phyloP scores from a whole-genome alignment of 2,888 invertebrate species.

The Ischnus inquisitorius region DNA sequence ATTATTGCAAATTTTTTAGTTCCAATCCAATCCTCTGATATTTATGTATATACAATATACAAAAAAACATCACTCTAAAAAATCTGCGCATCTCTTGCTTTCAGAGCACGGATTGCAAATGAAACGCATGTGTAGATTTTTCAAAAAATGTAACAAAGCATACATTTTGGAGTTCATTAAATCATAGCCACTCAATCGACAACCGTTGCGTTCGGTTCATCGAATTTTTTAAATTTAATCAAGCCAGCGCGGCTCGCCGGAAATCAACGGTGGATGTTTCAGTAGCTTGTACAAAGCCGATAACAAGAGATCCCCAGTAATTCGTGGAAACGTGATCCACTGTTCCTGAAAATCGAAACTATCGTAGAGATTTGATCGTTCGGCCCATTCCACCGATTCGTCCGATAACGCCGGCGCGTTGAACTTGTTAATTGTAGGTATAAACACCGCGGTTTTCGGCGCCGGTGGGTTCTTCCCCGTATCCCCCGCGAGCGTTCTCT shows the following conservation, averaged over 20 bases:
- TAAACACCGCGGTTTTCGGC: slow-evolving; percentile 79
- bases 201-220: not conserved
- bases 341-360: slow-evolving; percentile 56
- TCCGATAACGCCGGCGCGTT: slow-evolving; percentile 56
- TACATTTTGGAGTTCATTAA: too few relatives aligned
- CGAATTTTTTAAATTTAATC: slow-evolving; percentile 23
- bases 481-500: slow-evolving; percentile 34
- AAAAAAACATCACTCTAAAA: too few relatives aligned
- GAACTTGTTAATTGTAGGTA: slow-evolving; percentile 81
- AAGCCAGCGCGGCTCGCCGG: slow-evolving; percentile 2
- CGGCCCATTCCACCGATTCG: slow-evolving; percentile 37
- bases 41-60: too few relatives aligned
- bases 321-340: slow-evolving; percentile 49
- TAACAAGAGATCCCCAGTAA: not conserved
- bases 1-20: too few relatives aligned
- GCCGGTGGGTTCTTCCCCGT: slow-evolving; percentile 68
- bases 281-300: slow-evolving; percentile 21
- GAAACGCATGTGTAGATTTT: too few relatives aligned
- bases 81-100: too few relatives aligned
- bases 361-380: slow-evolving; percentile 29
- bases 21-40: too few relatives aligned
- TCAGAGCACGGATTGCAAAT: too few relatives aligned
- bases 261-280: slow-evolving; percentile 5
- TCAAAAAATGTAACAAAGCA: too few relatives aligned
- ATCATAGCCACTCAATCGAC: not conserved